Percentiles rank a stretch among this genome's conserved stretches.
Evolutionary conservation across 2,888 invertebrate species (phyloP).

Genomic region (Mystacides longicornis): DNA sequence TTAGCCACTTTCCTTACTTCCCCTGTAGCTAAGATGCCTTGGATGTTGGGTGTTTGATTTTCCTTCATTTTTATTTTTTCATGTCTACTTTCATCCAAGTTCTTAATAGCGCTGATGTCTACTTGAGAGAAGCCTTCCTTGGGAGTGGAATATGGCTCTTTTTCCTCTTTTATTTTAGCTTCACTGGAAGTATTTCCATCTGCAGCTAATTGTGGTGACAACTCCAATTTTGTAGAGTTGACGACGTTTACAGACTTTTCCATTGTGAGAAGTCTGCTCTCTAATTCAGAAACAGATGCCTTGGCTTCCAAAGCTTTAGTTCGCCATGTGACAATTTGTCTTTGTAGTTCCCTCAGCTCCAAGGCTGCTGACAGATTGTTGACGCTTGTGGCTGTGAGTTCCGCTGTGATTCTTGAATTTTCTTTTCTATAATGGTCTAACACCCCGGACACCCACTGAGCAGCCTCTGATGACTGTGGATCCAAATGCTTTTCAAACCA

Average conservation of each 20-base stretch:
- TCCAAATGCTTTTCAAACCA: slow-evolving; percentile 41
- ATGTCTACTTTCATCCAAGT: background rate
- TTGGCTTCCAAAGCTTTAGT: slow-evolving; percentile 23
- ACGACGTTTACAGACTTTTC: slow-evolving; percentile 9
- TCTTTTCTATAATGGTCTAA: slow-evolving; percentile 33
- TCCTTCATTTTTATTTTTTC: slow-evolving; percentile 11
- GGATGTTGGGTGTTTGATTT: background rate
- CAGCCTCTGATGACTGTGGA: slow-evolving; percentile 30
- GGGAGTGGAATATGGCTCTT: no score
- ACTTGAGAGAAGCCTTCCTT: slow-evolving; percentile 13
- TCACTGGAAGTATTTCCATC: background rate
- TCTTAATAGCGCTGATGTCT: slow-evolving; percentile 5
- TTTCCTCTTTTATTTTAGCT: background rate
- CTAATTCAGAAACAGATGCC: slow-evolving; percentile 18
- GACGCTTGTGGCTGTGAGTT: slow-evolving; percentile 21
- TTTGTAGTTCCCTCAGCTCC: slow-evolving; percentile 23
- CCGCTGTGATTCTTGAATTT: slow-evolving; percentile 17
- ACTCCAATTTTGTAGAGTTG: background rate
- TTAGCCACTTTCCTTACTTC: slow-evolving; percentile 12
- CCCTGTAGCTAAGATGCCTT: slow-evolving; percentile 3
- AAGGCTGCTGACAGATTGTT: slow-evolving; percentile 23
- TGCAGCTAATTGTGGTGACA: background rate
- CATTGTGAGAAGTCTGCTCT: slow-evolving; percentile 17
- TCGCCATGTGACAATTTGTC: slow-evolving; percentile 22
- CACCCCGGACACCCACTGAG: slow-evolving; percentile 42